phyloP scores from a whole-genome alignment of 1,140 invertebrate genomes.

The Aphis gossypii region DNA sequence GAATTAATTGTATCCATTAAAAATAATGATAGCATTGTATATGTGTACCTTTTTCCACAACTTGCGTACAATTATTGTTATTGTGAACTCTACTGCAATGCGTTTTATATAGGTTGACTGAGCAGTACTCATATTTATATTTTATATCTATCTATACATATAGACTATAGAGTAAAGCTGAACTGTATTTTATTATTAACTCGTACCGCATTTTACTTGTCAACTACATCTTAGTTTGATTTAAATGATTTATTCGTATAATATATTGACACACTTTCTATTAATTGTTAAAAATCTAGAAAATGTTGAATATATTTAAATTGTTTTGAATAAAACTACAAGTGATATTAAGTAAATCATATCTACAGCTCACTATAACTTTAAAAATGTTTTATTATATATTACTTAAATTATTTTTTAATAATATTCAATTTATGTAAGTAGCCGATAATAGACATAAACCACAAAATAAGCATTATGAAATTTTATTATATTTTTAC shows the following conservation, averaged over 20 bases:
- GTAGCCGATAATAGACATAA: background rate
- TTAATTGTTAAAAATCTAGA: background rate
- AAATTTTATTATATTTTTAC: background rate
- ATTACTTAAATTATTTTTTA: background rate
- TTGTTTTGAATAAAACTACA: background rate
- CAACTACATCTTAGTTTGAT: background rate
- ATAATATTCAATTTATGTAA: background rate
- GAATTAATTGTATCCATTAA: slow-evolving; percentile 11
- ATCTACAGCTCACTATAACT: background rate
- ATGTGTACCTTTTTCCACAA: slow-evolving; percentile 15
- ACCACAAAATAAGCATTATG: background rate
- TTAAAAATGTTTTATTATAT: no score
- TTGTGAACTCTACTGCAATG: background rate
- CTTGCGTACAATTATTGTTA: background rate
- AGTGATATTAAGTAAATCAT: background rate
- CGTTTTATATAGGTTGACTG: background rate
- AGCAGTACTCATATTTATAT: background rate
- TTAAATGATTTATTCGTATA: background rate
- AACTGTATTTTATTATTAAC: background rate
- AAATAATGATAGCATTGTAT: slow-evolving; percentile 3
- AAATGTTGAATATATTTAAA: background rate
- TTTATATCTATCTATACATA: background rate
- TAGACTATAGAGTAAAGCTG: background rate
- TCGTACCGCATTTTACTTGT: background rate
- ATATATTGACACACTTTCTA: slow-evolving; percentile 2